Base-by-base conservation (phyloP, 1,140 invertebrate genomes). In the Drosophila melanica region DNA sequence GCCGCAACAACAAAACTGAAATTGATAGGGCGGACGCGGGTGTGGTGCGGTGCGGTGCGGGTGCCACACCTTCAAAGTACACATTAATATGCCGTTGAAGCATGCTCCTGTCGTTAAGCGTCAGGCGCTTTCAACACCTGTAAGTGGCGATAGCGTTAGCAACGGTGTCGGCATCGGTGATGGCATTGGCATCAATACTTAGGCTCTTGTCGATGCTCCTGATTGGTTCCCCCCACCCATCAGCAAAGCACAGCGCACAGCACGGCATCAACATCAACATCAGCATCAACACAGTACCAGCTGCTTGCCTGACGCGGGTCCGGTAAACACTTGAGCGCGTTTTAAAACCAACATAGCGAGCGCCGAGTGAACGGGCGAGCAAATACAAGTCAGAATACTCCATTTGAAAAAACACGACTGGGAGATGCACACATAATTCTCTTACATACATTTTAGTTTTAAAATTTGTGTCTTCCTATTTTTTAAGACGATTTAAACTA, bases 41-140 rank as follows among this genome's bases (percentile, higher is more conserved):
- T 23, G 20, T 3, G 20, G 20, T 23, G 20, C 20, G 20, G 3
- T 20, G 20, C 20, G 11, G 44, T 11, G 44, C 6, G 30, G 30
- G 10, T 11, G 44, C 44, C 18, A 11, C 45, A 23, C 20, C 57
- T 51, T 42, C 68, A 73, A 47, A 27, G 39, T 68, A 64, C 59
- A 55, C 81, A 78, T 67, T 81, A 81, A 81, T 72, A 86, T 75
- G 81, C 78, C 68, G 54, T 60, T 75, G 65, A 75, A 65, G 69
- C 74, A 79, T 77, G 77, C 66, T 68, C 44, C 50, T 68, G 77
- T 71, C 66, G 75, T 71, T 75, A 75, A 78, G 58, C 63, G 70
- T 12, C 66, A 68, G 42, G 58, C 66, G 55, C 50, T 74, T 81
- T 58, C 64, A 48, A 68, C 77, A 86, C 70, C 62, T 68, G 76